Conservation (phyloP, 2,113 vertebrate species). For the Panurus biarmicus region DNA sequence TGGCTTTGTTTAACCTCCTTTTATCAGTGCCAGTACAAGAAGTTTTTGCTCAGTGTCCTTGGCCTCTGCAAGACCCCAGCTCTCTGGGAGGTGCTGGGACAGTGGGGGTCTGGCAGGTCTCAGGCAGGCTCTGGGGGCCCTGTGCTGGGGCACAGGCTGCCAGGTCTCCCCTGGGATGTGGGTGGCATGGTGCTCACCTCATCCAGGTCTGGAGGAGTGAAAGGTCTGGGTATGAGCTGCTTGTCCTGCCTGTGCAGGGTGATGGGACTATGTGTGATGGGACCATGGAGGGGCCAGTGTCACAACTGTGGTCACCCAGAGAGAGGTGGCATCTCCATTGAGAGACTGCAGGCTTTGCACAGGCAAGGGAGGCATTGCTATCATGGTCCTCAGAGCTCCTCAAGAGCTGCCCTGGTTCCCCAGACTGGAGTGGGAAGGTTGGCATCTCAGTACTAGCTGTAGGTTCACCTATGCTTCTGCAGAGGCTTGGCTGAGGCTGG, state of each 20-base stretch:
- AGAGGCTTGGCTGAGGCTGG: neutral
- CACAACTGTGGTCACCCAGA: neutral
- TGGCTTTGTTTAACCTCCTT: neutral
- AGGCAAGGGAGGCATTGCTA: neutral
- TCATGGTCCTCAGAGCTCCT: neutral
- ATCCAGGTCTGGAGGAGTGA: neutral
- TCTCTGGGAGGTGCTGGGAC: neutral
- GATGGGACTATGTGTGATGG: neutral
- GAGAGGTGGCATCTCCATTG: neutral
- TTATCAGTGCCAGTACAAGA: neutral
- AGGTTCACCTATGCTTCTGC: neutral
- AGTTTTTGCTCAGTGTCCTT: neutral
- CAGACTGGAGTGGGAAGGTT: neutral
- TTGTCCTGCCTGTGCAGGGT: fast-evolving
- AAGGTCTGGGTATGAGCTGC: neutral
- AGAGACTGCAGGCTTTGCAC: neutral
- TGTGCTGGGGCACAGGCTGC: neutral
- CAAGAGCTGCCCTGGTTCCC: neutral
- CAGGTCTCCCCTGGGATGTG: neutral
- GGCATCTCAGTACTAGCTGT: neutral
- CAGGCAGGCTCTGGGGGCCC: neutral
- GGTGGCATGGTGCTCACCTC: neutral
- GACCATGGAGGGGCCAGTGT: neutral
- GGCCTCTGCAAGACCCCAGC: neutral
- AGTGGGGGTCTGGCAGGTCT: neutral